Evolutionary conservation across 2,888 invertebrate species (phyloP).

Genomic region (Leucophenga maculata): DNA sequence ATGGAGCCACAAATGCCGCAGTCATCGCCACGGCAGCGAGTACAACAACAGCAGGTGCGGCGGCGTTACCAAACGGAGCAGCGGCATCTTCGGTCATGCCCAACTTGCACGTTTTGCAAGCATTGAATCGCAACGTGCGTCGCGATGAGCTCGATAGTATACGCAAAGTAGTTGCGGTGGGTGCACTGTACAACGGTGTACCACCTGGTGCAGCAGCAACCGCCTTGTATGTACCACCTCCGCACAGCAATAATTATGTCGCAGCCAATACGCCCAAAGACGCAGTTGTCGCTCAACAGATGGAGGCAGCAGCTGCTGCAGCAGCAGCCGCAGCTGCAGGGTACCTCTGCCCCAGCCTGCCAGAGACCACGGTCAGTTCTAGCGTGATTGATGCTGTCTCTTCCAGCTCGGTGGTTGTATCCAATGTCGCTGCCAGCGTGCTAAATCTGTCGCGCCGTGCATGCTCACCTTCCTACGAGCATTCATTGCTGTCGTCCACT

Average conservation of each 20-base stretch:
- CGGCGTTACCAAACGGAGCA: conserved; percentile 23
- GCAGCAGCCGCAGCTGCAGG: conserved; percentile 45
- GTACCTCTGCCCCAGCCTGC: conserved; percentile 44
- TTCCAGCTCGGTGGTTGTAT: conserved; percentile 54
- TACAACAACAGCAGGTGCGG: conserved; percentile 26
- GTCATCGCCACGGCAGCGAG: conserved; percentile 26
- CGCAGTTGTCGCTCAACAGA: conserved; percentile 44
- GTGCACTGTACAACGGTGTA: conserved; percentile 46
- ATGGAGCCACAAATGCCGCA: not conserved
- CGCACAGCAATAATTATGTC: conserved; percentile 35
- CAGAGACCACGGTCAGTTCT: conserved; percentile 62
- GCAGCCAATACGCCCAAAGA: conserved; percentile 42
- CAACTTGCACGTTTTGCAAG: conserved; percentile 64
- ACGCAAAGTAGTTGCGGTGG: conserved; percentile 66
- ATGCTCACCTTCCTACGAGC: conserved; percentile 82
- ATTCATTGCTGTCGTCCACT: conserved; percentile 75
- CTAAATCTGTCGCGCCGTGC: conserved; percentile 80
- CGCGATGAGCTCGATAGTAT: conserved; percentile 66
- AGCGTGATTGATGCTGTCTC: conserved; percentile 65
- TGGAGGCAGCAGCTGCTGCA: conserved; percentile 41
- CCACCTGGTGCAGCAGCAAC: conserved; percentile 41
- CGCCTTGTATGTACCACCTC: conserved; percentile 37
- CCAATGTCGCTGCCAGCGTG: conserved; percentile 73
- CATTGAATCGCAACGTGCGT: conserved; percentile 56
- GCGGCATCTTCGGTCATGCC: conserved; percentile 38